These are phyloP conservation scores for Drosophila nigricruria DNA, from an alignment of 2,888 invertebrate species.

Conservation along the genomic window DNA sequence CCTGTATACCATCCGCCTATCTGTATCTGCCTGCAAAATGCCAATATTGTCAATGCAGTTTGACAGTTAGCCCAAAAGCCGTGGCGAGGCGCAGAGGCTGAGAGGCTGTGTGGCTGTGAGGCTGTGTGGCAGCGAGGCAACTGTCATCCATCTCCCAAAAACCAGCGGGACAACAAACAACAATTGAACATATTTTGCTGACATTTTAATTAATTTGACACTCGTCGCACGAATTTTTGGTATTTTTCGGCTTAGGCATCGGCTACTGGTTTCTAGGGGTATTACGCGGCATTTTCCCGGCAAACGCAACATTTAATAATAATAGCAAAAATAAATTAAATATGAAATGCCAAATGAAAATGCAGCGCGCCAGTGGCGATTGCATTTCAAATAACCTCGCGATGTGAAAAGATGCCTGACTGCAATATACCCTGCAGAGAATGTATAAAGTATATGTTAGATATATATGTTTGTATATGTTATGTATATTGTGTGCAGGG, in stretches of 20 bases:
- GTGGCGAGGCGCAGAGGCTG: slow-evolving; percentile 15
- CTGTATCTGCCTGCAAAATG: slow-evolving; percentile 33
- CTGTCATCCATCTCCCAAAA: slow-evolving; percentile 71
- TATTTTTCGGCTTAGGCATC: slow-evolving; percentile 27
- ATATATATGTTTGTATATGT: too few species aligned
- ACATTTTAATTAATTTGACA: slow-evolving; percentile 82
- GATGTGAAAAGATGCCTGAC: neutral
- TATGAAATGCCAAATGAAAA: slow-evolving; percentile 10
- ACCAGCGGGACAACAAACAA: slow-evolving; percentile 39
- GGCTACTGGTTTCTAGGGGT: slow-evolving; percentile 37
- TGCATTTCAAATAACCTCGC: slow-evolving; percentile 27
- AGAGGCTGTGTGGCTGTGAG: neutral
- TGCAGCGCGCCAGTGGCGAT: slow-evolving; percentile 11
- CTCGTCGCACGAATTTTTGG: slow-evolving; percentile 57
- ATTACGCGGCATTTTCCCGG: slow-evolving; percentile 46
- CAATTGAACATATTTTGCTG: slow-evolving; percentile 80
- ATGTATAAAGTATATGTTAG: too few species aligned
- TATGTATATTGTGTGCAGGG: too few species aligned
- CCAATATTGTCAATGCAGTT: slow-evolving; percentile 72
- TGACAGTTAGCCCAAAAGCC: slow-evolving; percentile 61
- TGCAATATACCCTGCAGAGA: neutral
- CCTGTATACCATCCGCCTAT: slow-evolving; percentile 28
- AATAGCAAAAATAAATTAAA: slow-evolving; percentile 31
- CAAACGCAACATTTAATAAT: slow-evolving; percentile 45
- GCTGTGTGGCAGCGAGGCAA: slow-evolving; percentile 23